A percentile compares a stretch with the other conserved stretches of the same genome.
phyloP scores from a whole-genome alignment of 2,888 invertebrate genomes.

The Drosophila meridiana region DNA sequence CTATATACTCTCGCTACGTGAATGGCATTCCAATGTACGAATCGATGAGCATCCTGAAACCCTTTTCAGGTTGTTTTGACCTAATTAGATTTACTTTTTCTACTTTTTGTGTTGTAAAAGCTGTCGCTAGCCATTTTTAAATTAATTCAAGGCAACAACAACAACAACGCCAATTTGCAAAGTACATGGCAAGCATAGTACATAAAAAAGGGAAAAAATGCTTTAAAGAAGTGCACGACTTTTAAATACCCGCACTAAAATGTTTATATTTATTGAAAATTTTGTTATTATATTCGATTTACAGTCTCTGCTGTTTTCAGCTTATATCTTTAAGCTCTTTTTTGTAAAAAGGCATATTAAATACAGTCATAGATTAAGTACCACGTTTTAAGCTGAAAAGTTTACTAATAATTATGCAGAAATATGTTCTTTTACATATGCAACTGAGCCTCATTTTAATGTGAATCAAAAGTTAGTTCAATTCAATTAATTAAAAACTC shows the following conservation, averaged over 20 bases:
- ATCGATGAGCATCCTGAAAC: background rate
- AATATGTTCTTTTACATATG: too few relatives aligned
- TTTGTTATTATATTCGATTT: background rate
- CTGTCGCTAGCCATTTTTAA: constrained; percentile 4
- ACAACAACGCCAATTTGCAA: constrained; percentile 1
- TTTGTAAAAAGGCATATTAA: too few relatives aligned
- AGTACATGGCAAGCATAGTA: background rate
- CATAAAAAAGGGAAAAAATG: background rate
- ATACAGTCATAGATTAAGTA: too few relatives aligned
- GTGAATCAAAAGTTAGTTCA: too few relatives aligned
- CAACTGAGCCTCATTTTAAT: too few relatives aligned
- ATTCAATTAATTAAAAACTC: background rate
- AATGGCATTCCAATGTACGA: background rate
- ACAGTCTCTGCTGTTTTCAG: background rate
- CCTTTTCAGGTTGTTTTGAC: constrained; percentile 7
- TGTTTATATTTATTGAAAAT: background rate
- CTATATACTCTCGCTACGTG: background rate
- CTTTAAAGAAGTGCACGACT: background rate
- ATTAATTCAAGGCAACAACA: constrained; percentile 32
- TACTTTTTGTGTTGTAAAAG: constrained; percentile 34
- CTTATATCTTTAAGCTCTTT: background rate
- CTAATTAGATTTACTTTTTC: constrained; percentile 39
- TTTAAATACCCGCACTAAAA: background rate
- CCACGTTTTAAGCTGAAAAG: too few relatives aligned
- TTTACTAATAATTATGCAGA: too few relatives aligned